Evolutionary conservation across 2,113 vertebrate genomes (phyloP), one percentile per base, ranked within the genome.

Genomic region (Archocentrus centrarchus): DNA sequence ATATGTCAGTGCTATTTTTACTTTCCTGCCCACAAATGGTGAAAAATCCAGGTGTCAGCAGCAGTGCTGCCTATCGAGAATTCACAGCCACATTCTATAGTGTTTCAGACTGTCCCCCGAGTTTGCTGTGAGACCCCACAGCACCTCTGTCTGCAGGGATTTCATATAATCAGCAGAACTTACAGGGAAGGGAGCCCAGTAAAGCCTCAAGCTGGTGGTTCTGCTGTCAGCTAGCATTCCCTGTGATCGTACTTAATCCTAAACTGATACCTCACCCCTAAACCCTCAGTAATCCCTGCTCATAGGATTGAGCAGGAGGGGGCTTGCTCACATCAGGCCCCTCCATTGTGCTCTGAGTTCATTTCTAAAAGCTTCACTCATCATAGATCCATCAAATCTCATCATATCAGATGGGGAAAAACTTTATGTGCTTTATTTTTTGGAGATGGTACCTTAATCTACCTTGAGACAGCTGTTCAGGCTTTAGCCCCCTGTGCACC

Each of bases 231-330:
- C 18, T n/a, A 27, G 37, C 44, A 53, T 87, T 66, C 55, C 17
- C 53, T 1, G 73, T 76, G 81, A 83, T 55, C 55, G 50, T 1
- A 4, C 58, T 22, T 87, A 85, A 90, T 90, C 84, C 89, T 27
- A 27, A 62, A 87, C 35, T 59, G 89, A 87, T 88, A 88, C 66
- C 79, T 89, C 79, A 2, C 58, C 81, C 68, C 79, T 83, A 84
- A 90, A 83, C 75, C 86, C 87, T 66, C 76, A 3, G 37, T 89
- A 89, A 92, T 91, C 89, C 70, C 59, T 0, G 22, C 32, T 86
- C 83, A 92, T 80, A 62, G 80, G 84, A 84, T 64, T 84, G 86
- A 80, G 41, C 41, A n/a, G 84, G 75, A 77, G 35, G 80, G 83
- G 82, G 62, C 68, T 81, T 24, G 7, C 63, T 70, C 68, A 24